A percentile compares a stretch with the other conserved stretches of the same genome.
These are phyloP conservation scores for Anguilla obscura DNA, from an alignment of 2,797 vertebrate species.

Conservation along the genomic window DNA sequence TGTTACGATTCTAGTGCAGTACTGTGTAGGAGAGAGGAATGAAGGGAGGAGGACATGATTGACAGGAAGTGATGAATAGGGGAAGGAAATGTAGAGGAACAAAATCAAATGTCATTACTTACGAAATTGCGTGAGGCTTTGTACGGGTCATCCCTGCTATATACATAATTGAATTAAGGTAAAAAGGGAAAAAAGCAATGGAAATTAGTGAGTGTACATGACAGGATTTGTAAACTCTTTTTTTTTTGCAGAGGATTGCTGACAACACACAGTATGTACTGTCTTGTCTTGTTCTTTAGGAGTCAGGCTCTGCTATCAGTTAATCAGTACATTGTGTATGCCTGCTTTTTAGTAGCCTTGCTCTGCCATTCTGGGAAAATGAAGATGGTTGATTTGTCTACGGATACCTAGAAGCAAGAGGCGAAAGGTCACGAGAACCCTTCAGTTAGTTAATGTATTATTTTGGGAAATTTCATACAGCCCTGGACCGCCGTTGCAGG, in stretches of 20 bases:
- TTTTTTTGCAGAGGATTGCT: neutral
- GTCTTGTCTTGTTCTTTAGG: neutral
- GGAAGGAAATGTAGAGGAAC: neutral
- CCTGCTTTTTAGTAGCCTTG: neutral
- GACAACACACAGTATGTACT: neutral
- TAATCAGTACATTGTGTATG: too few relatives aligned
- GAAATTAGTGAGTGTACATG: neutral
- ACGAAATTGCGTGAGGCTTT: neutral
- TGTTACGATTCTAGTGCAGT: conserved; percentile 38
- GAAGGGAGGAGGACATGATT: neutral
- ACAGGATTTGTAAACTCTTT: conserved; percentile 8
- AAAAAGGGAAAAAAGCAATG: neutral
- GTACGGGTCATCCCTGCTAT: neutral
- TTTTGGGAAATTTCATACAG: neutral
- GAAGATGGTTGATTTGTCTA: neutral
- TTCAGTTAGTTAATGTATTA: neutral
- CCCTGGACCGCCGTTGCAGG: neutral
- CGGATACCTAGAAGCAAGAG: neutral
- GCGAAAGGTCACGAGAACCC: neutral
- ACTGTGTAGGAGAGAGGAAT: conserved; percentile 21
- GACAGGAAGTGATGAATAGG: neutral
- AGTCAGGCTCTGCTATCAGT: neutral
- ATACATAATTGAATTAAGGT: neutral
- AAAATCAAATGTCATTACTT: neutral
- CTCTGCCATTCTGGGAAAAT: neutral